Conservation (phyloP, 2,888 invertebrate genomes). For the Troides oblongomaculatus region DNA sequence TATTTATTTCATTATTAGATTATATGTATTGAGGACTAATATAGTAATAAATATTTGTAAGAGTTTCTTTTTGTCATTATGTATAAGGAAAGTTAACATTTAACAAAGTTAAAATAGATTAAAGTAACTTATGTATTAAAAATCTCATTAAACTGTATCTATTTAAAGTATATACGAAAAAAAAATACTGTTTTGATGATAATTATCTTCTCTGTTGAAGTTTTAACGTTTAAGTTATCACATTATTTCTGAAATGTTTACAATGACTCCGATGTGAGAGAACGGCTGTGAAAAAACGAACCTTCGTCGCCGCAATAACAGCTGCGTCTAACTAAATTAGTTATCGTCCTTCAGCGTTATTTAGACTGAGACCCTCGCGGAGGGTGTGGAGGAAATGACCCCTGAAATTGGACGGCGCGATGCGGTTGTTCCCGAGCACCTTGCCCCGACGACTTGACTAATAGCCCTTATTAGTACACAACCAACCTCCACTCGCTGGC, state of each 20-base stretch:
- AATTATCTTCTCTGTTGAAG: not conserved
- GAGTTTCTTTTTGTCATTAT: too few relatives aligned
- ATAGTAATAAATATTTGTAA: too few relatives aligned
- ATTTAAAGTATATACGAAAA: too few relatives aligned
- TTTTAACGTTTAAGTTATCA: not conserved
- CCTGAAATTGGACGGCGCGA: slow-evolving; percentile 71
- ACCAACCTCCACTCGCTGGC: slow-evolving; percentile 61
- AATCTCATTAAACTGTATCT: too few relatives aligned
- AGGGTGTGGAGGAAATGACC: slow-evolving; percentile 71
- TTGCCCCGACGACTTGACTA: slow-evolving; percentile 66
- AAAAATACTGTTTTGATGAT: too few relatives aligned
- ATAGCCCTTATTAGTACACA: slow-evolving; percentile 60
- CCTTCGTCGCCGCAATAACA: slow-evolving; percentile 14
- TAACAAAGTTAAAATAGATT: too few relatives aligned
- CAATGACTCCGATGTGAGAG: not conserved
- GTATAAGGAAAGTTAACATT: too few relatives aligned
- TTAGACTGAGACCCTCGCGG: slow-evolving; percentile 48
- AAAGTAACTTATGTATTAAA: too few relatives aligned
- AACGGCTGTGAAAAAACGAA: slow-evolving; percentile 1
- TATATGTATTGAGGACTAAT: too few relatives aligned
- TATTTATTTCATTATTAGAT: too few relatives aligned
- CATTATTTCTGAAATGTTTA: not conserved
- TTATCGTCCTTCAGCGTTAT: slow-evolving; percentile 51
- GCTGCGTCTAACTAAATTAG: slow-evolving; percentile 37
- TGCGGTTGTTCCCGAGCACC: slow-evolving; percentile 65